phyloP scores from a whole-genome alignment of 2,888 invertebrate genomes.

The Autographa pulchrina region DNA sequence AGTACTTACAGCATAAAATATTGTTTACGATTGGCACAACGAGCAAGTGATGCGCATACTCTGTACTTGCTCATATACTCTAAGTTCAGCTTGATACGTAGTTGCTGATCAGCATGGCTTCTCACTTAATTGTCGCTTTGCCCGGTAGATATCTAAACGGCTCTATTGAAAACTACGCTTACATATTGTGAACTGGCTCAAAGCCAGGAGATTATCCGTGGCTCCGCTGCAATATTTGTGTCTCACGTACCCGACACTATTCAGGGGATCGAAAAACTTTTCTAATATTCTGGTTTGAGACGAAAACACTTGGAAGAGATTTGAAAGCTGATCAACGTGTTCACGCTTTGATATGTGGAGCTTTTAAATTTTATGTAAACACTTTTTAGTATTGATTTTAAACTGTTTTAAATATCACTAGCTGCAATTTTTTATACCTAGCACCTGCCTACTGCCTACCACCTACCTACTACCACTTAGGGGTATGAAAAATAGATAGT shows the following conservation, averaged over 20 bases:
- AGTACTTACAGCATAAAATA: no score
- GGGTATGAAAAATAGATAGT: no score
- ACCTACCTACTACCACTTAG: no score
- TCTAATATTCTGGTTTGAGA: conserved; percentile 84
- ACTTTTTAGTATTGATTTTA: not conserved
- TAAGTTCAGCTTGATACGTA: conserved; percentile 15
- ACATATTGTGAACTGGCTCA: conserved; percentile 85
- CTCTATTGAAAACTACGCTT: conserved; percentile 71
- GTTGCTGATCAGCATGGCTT: conserved; percentile 46
- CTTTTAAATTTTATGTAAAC: not conserved
- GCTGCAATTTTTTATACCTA: no score
- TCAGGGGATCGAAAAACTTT: conserved; percentile 88
- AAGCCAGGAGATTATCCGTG: conserved; percentile 84
- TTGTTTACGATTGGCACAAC: no score
- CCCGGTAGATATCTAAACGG: conserved; percentile 62
- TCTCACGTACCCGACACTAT: conserved; percentile 83
- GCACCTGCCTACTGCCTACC: no score
- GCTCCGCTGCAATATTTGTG: conserved; percentile 83
- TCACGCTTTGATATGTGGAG: conserved; percentile 10
- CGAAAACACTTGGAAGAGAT: conserved; percentile 76
- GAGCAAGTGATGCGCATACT: no score
- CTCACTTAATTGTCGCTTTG: conserved; percentile 62
- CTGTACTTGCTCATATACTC: no score
- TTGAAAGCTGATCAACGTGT: conserved; percentile 69
- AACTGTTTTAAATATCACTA: no score